Percentiles rank a stretch among this genome's conserved stretches.
These are phyloP conservation scores for Nasonia longicornis DNA, from an alignment of 1,140 invertebrate genomes.

Conservation along the genomic window DNA sequence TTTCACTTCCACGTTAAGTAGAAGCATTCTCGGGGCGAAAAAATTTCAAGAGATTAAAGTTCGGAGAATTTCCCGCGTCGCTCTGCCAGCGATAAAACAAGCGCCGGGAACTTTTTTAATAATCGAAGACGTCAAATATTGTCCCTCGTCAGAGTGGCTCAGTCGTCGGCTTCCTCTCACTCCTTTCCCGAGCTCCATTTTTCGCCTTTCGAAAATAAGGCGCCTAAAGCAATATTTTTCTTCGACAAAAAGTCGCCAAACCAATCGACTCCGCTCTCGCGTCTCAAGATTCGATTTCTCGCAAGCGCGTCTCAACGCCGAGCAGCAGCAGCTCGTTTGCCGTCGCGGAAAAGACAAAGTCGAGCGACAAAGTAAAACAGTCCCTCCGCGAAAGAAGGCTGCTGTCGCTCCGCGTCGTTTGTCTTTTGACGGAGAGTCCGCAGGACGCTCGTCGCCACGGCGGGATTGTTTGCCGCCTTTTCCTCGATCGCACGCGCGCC, in stretches of 20 bases:
- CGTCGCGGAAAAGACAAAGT: constrained; percentile 36
- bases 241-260: constrained; percentile 28
- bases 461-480: constrained; percentile 32
- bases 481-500: background rate
- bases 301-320: background rate
- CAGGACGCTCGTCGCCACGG: background rate
- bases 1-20: no score
- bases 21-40: no score
- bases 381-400: constrained; percentile 24
- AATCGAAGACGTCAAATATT: constrained; percentile 39
- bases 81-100: background rate
- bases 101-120: constrained; percentile 23
- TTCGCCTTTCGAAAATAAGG: constrained; percentile 35
- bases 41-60: background rate
- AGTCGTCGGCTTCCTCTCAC: background rate
- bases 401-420: constrained; percentile 38
- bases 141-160: background rate
- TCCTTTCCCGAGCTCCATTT: background rate
- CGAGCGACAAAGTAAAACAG: constrained; percentile 40
- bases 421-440: constrained; percentile 36
- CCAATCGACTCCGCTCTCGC: constrained; percentile 13
- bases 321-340: background rate
- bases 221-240: constrained; percentile 44
- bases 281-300: constrained; percentile 32
- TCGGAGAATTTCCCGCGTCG: background rate